Conservation (phyloP, 2,797 vertebrate species). For the Cryptoblepharus egeriae region DNA sequence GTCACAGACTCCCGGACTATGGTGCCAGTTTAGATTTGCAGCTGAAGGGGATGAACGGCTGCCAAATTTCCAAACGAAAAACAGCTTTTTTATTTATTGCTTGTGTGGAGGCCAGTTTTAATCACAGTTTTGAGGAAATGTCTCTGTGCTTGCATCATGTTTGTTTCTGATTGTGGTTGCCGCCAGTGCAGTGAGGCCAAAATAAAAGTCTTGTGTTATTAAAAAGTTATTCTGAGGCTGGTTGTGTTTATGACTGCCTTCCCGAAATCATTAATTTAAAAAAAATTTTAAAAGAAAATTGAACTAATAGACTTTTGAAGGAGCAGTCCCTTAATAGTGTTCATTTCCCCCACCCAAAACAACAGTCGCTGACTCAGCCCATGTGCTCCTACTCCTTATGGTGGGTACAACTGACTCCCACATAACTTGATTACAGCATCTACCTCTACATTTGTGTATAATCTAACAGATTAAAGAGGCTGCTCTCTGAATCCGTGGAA, state of each 20-base stretch:
- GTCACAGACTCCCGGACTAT: background rate
- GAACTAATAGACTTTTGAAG: background rate
- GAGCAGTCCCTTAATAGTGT: background rate
- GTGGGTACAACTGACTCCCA: too few species aligned
- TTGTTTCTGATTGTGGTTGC: slow-evolving; percentile 48
- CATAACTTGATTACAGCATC: too few species aligned
- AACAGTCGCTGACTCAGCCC: too few species aligned
- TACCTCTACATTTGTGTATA: too few species aligned
- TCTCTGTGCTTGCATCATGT: slow-evolving; percentile 76
- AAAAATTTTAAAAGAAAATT: too few species aligned
- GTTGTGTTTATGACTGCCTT: background rate
- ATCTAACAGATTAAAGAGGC: too few species aligned
- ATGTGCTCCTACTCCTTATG: too few species aligned
- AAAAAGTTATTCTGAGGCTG: background rate
- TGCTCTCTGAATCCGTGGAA: too few species aligned
- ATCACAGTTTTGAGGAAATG: slow-evolving; percentile 69
- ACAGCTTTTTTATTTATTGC: slow-evolving; percentile 74
- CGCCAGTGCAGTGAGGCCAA: slow-evolving; percentile 10
- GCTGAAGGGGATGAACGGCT: slow-evolving; percentile 55
- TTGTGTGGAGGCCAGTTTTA: slow-evolving; percentile 57
- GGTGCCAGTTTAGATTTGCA: slow-evolving; percentile 9
- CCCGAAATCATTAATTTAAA: background rate
- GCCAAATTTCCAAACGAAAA: slow-evolving; percentile 60
- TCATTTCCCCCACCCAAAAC: background rate
- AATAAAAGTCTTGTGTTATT: slow-evolving; percentile 5